Conservation (phyloP, 2,888 invertebrate genomes). For the Epinotia nisella region DNA sequence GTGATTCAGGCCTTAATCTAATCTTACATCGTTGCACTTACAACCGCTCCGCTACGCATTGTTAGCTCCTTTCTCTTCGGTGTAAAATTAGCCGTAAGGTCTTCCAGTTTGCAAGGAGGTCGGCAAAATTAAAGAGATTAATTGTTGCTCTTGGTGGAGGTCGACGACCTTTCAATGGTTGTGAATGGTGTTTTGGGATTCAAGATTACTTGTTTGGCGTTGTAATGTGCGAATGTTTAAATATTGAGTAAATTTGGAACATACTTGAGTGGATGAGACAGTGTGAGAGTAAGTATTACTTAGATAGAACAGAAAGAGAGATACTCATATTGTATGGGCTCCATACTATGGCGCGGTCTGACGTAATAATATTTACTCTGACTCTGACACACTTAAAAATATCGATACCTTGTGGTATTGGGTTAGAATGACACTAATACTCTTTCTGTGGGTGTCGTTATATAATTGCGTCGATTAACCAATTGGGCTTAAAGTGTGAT, state of each 20-base stretch:
- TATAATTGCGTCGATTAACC: too few species aligned
- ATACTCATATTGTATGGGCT: too few species aligned
- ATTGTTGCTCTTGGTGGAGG: slow-evolving; percentile 54
- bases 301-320: not conserved
- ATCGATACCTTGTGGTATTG: too few species aligned
- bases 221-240: not conserved
- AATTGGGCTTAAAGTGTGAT: too few species aligned
- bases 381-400: too few species aligned
- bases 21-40: slow-evolving; percentile 50
- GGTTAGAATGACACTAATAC: too few species aligned
- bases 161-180: slow-evolving; percentile 52
- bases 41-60: slow-evolving; percentile 32
- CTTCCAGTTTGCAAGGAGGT: slow-evolving; percentile 60
- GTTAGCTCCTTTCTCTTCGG: slow-evolving; percentile 51
- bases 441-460: too few species aligned
- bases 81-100: slow-evolving; percentile 53
- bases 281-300: too few species aligned
- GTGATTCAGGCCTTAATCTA: slow-evolving; percentile 39
- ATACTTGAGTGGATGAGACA: not conserved
- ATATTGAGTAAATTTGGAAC: not conserved
- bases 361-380: too few species aligned
- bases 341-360: too few species aligned
- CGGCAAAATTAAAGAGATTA: slow-evolving; percentile 52
- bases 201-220: slow-evolving; percentile 9
- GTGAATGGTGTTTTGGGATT: slow-evolving; percentile 27